A percentile compares a stretch with the other conserved stretches of the same genome.
Conservation (phyloP, 2,797 vertebrate genomes). For the Meda fulgida region DNA sequence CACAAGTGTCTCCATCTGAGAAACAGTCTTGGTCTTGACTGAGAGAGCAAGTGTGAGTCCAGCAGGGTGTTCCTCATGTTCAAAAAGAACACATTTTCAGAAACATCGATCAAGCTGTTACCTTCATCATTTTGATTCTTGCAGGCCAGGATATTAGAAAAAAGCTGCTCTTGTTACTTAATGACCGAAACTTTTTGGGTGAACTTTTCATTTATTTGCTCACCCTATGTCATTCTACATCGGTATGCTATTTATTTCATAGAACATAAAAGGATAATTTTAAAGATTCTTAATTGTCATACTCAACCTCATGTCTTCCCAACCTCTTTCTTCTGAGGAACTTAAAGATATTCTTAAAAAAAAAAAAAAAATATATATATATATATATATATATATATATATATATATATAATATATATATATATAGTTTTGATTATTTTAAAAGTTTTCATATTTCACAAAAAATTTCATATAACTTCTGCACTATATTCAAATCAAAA, state of each 20-base stretch:
- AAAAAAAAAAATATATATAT: too few relatives aligned
- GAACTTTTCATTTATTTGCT: background rate
- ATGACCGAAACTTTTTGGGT: background rate
- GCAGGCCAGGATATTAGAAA: background rate
- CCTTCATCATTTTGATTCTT: background rate
- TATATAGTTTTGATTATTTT: too few relatives aligned
- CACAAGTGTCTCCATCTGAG: conserved; percentile 20
- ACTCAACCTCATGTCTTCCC: background rate
- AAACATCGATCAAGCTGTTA: conserved; percentile 1
- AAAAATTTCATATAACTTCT: too few relatives aligned
- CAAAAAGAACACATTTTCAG: conserved; percentile 2
- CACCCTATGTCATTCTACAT: background rate
- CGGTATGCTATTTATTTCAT: background rate
- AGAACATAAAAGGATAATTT: background rate
- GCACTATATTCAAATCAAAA: too few relatives aligned
- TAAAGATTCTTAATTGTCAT: background rate
- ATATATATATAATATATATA: too few relatives aligned
- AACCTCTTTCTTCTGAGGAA: background rate
- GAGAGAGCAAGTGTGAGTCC: conserved; percentile 16
- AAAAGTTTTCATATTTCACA: too few relatives aligned
- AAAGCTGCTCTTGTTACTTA: background rate
- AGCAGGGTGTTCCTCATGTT: conserved; percentile 24
- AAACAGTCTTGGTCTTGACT: conserved; percentile 24
- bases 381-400: too few relatives aligned
- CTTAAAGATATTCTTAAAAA: background rate